Evolutionary conservation across 2,113 vertebrate species (phyloP).

Genomic region (Connochaetes taurinus): DNA sequence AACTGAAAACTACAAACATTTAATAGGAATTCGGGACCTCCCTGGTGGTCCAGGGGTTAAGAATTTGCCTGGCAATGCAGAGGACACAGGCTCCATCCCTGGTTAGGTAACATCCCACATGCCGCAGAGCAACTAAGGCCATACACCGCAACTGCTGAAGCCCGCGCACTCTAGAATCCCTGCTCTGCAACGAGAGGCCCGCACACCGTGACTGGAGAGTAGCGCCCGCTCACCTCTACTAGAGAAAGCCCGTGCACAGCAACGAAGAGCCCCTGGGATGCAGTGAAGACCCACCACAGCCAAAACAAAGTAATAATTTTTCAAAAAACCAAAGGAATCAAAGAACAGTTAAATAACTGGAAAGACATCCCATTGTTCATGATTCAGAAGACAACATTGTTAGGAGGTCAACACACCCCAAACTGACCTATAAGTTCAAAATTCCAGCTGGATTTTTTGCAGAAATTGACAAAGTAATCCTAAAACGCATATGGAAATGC

Average conservation of each 20-base stretch:
- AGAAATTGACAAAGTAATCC: not conserved
- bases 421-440: not conserved
- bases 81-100: not conserved
- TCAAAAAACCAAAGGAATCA: not conserved
- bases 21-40: not conserved
- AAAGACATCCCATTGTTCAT: not conserved
- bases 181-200: not conserved
- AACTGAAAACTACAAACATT: not conserved
- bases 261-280: not conserved
- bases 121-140: not conserved
- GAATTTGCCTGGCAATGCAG: not conserved
- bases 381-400: not conserved
- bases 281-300: not conserved
- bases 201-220: not conserved
- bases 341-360: not conserved
- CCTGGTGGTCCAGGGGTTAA: not conserved
- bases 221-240: not conserved
- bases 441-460: not conserved
- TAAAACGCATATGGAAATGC: not conserved
- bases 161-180: not conserved
- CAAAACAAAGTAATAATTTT: not conserved
- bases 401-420: not conserved
- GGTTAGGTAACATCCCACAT: not conserved
- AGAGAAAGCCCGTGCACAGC: not conserved
- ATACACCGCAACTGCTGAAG: not conserved